A percentile compares a stretch with the other conserved stretches of the same genome.
These are phyloP conservation scores for Petromus typicus DNA, from an alignment of 2,113 vertebrate species.

Conservation along the genomic window DNA sequence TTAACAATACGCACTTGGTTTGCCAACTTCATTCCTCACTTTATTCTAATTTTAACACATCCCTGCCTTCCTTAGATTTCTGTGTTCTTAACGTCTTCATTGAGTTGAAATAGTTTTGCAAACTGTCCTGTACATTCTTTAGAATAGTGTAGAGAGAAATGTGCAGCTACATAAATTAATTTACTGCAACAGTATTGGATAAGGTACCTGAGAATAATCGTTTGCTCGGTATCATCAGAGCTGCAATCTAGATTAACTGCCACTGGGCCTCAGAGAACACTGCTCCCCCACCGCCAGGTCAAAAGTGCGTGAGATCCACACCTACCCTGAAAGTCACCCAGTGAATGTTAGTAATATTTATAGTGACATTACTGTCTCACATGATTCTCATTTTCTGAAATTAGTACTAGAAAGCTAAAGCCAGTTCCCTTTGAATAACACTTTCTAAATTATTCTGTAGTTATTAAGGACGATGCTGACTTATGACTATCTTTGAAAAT, in stretches of 20 bases:
- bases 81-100: background rate
- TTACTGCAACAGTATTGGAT: background rate
- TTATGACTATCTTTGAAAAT: background rate
- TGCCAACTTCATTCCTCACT: background rate
- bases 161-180: background rate
- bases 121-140: background rate
- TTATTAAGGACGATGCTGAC: background rate
- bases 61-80: background rate
- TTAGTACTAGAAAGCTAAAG: background rate
- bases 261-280: background rate
- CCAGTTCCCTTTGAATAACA: background rate
- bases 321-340: background rate
- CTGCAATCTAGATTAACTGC: background rate
- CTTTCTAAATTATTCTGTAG: background rate
- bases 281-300: background rate
- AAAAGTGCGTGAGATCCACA: background rate
- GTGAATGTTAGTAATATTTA: background rate
- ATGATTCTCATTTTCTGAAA: background rate
- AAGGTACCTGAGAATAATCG: background rate
- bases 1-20: background rate
- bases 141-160: background rate
- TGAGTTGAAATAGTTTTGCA: background rate
- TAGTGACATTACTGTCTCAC: background rate
- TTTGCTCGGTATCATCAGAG: background rate
- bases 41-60: background rate